Percentiles rank a stretch among this genome's conserved stretches.
Evolutionary conservation across 1,140 invertebrate genomes (phyloP).

Genomic region (Hycleus phaleratus): DNA sequence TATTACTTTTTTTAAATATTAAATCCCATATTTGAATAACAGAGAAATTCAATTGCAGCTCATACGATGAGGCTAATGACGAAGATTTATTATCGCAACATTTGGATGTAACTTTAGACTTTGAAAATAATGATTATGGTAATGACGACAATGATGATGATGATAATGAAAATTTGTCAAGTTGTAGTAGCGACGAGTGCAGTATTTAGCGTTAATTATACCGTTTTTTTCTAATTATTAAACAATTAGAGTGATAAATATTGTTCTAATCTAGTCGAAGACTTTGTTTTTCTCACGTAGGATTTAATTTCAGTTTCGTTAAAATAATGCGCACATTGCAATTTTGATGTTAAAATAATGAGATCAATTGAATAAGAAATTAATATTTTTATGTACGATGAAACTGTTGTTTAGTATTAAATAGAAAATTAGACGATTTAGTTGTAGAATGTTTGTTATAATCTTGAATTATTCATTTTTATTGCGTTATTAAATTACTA

Average conservation of each 20-base stretch:
- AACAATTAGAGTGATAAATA: not conserved
- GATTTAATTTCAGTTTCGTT: not conserved
- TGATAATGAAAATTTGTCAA: conserved; percentile 46
- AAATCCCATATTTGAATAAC: no score
- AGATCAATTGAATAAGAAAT: not conserved
- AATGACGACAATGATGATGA: conserved; percentile 33
- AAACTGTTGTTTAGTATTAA: conserved; percentile 3
- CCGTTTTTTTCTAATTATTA: conserved; percentile 10
- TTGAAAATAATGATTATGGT: conserved; percentile 23
- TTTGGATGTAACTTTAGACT: conserved; percentile 50
- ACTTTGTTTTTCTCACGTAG: not conserved
- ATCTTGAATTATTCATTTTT: not conserved
- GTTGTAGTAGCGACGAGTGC: conserved; percentile 51
- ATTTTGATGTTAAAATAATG: not conserved
- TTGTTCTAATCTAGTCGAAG: not conserved
- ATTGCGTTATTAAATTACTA: not conserved
- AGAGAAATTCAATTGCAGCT: conserved; percentile 41
- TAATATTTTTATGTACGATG: not conserved
- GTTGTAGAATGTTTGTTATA: not conserved
- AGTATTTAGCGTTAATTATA: conserved; percentile 36
- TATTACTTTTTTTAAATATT: not conserved
- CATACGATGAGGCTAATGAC: conserved; percentile 54
- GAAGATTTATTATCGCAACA: conserved; percentile 56
- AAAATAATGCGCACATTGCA: not conserved
- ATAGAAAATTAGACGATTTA: no score